A percentile compares a stretch with the other conserved stretches of the same genome.
phyloP scores from a whole-genome alignment of 2,797 vertebrate genomes.

The Sebastes cheni region DNA sequence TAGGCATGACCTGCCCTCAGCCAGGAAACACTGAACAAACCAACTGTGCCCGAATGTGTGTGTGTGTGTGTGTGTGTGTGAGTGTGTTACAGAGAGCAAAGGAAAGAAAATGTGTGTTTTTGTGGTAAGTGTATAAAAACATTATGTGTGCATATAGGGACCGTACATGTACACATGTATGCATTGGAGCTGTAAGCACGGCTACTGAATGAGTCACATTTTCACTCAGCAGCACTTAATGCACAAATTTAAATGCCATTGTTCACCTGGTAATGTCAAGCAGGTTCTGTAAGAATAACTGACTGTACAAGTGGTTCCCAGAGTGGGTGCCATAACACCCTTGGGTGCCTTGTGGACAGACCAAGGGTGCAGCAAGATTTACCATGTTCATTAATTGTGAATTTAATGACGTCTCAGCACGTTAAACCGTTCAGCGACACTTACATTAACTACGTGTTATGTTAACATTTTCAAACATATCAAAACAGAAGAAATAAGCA shows the following conservation, averaged over 20 bases:
- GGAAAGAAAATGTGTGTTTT: not conserved
- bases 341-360: too few species aligned
- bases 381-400: not conserved
- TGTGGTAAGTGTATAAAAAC: conserved; percentile 6
- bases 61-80: conserved; percentile 20
- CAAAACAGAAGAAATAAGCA: not conserved
- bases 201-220: not conserved
- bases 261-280: not conserved
- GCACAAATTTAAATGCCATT: not conserved
- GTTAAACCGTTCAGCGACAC: not conserved
- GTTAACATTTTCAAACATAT: not conserved
- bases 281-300: not conserved
- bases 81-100: not conserved
- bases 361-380: not conserved
- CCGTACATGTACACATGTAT: not conserved
- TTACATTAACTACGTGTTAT: not conserved
- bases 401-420: not conserved
- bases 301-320: not conserved
- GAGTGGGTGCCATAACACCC: not conserved
- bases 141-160: not conserved
- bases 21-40: conserved; percentile 76
- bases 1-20: conserved; percentile 62
- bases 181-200: not conserved
- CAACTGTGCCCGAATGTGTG: conserved; percentile 2
- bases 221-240: not conserved